phyloP scores from a whole-genome alignment of 2,888 invertebrate species.

The Candidula unifasciata region DNA sequence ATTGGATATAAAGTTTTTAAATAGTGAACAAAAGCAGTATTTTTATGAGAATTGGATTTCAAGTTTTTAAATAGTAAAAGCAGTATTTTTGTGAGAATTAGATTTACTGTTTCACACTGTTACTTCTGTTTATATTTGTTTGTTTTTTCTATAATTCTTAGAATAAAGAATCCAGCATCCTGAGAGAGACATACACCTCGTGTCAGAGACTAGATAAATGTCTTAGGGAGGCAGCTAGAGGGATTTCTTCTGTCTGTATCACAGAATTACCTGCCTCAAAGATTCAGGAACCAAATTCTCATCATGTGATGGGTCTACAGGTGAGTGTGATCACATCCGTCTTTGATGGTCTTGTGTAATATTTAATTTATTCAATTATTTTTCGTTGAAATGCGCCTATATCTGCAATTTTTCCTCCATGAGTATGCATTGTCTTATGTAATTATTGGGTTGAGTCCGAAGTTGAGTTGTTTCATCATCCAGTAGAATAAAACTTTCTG shows the following conservation, averaged over 20 bases:
- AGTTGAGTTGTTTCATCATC: no score
- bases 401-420: no score
- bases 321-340: neutral
- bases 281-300: slow-evolving; percentile 65
- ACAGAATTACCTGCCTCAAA: slow-evolving; percentile 69
- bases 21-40: no score
- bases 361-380: neutral
- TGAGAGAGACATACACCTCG: slow-evolving; percentile 68
- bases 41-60: no score
- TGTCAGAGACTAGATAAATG: slow-evolving; percentile 69
- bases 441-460: no score
- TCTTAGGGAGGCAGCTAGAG: slow-evolving; percentile 66
- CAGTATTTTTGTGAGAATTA: neutral
- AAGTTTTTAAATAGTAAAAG: no score
- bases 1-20: no score
- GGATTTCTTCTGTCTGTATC: slow-evolving; percentile 70
- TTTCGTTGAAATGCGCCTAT: no score
- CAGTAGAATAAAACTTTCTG: no score
- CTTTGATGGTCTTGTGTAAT: neutral
- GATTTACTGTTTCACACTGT: neutral
- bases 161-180: slow-evolving; percentile 73
- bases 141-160: slow-evolving; percentile 49
- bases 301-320: slow-evolving; percentile 62
- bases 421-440: no score
- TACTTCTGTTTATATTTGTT: neutral